These are phyloP conservation scores for Morinoia aosen DNA, from an alignment of 2,888 invertebrate species.

Conservation along the genomic window DNA sequence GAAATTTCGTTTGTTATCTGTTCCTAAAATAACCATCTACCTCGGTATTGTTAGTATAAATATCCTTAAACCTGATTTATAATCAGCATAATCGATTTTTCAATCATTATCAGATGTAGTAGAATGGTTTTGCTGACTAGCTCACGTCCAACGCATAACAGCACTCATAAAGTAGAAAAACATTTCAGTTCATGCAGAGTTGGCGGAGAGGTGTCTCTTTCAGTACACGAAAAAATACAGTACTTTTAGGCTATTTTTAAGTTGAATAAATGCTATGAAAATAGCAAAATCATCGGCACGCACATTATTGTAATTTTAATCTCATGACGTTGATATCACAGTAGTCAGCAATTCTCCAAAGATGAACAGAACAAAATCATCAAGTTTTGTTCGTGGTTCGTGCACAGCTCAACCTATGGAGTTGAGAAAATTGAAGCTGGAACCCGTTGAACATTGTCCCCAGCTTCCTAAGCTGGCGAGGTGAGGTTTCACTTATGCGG, in stretches of 20 bases:
- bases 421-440: neutral
- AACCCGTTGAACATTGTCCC: neutral
- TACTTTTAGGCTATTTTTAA: neutral
- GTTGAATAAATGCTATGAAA: neutral
- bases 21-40: neutral
- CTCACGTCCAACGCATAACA: neutral
- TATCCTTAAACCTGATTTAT: neutral
- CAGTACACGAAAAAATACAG: neutral
- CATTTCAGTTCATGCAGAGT: neutral
- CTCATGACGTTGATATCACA: neutral
- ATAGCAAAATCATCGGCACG: neutral
- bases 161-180: neutral
- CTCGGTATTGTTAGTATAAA: neutral
- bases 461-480: neutral
- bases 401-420: neutral
- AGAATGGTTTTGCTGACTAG: no score
- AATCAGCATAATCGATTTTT: neutral
- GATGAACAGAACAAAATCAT: neutral
- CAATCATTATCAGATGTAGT: no score
- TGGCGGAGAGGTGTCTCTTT: neutral
- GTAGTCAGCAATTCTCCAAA: neutral
- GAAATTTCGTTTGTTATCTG: neutral
- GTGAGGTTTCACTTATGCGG: neutral
- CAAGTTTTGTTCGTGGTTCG: neutral
- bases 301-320: neutral